These are phyloP conservation scores for Coelinius sp. DNA, from an alignment of 2,888 invertebrate species.

Conservation along the genomic window DNA sequence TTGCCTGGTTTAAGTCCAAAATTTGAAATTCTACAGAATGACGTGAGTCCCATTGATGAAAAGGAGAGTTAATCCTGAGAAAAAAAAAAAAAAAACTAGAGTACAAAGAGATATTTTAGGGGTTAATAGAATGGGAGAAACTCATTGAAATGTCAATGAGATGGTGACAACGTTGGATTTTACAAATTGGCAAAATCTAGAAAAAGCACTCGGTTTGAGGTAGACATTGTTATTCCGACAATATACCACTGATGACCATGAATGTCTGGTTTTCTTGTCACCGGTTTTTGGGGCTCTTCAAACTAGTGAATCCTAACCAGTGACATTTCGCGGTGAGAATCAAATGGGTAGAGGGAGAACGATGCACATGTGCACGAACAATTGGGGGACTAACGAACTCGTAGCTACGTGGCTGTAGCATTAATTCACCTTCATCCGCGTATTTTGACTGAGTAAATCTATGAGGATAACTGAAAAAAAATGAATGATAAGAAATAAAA, in stretches of 20 bases:
- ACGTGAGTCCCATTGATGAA: constrained; percentile 71
- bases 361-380: constrained; percentile 51
- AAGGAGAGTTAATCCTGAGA: constrained; percentile 66
- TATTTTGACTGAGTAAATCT: constrained; percentile 33
- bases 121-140: not conserved
- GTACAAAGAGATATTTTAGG: constrained; percentile 1
- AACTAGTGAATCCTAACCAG: constrained; percentile 8
- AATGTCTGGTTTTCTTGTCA: constrained; percentile 10
- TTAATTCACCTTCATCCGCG: constrained; percentile 28
- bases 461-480: too few species aligned
- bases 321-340: constrained; percentile 14
- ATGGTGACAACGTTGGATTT: not conserved
- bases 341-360: not conserved
- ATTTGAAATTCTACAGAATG: constrained; percentile 75
- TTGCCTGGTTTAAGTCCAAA: constrained; percentile 74
- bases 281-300: not conserved
- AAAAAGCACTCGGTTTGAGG: constrained; percentile 50
- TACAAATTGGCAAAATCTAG: constrained; percentile 57
- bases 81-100: constrained; percentile 1
- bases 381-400: constrained; percentile 64
- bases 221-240: constrained; percentile 21
- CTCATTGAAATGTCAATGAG: not conserved
- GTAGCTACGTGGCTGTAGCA: constrained; percentile 31
- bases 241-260: constrained; percentile 7
- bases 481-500: constrained; percentile 47